Evolutionary conservation across 37 sponge, comb jelly and placozoan species (phyloP).

Genomic region (Hormiphora californensis): DNA sequence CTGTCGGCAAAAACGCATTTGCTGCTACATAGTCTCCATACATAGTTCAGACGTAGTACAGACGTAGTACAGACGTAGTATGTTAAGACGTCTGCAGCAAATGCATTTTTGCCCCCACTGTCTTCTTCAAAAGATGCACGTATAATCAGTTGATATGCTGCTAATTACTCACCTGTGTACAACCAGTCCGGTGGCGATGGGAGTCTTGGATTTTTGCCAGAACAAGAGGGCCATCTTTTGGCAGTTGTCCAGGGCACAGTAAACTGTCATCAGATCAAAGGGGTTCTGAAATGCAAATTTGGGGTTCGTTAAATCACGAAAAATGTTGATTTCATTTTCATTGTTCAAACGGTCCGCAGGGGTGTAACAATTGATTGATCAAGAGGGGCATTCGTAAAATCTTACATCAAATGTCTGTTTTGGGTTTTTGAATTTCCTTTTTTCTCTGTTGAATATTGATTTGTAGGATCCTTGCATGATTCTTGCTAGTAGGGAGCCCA

Average conservation of each 20-base stretch:
- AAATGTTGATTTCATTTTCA: too few relatives aligned
- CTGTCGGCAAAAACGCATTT: too few relatives aligned
- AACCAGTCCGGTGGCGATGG: conserved; percentile 37
- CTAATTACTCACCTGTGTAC: not conserved
- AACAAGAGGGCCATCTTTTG: conserved; percentile 23
- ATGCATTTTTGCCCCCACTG: too few relatives aligned
- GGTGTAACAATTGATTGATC: not conserved
- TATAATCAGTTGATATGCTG: too few relatives aligned
- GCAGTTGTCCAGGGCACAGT: conserved; percentile 46
- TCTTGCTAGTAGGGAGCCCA: not conserved
- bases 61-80: too few relatives aligned
- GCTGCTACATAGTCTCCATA: too few relatives aligned
- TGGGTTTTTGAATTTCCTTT: conserved; percentile 25
- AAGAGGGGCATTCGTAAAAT: not conserved
- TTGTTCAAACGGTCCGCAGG: too few relatives aligned
- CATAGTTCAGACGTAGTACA: too few relatives aligned
- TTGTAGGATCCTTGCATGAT: conserved; percentile 53
- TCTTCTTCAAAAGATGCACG: too few relatives aligned
- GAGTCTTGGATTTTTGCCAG: conserved; percentile 34
- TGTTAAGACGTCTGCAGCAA: too few relatives aligned
- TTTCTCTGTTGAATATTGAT: conserved; percentile 46
- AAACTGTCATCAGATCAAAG: conserved; percentile 51
- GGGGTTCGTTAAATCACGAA: too few relatives aligned
- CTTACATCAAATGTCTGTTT: conserved; percentile 24
- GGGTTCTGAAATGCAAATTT: conserved; percentile 30